These are phyloP conservation scores for Galendromus occidentalis DNA, from an alignment of 1,140 invertebrate genomes.

Conservation along the genomic window DNA sequence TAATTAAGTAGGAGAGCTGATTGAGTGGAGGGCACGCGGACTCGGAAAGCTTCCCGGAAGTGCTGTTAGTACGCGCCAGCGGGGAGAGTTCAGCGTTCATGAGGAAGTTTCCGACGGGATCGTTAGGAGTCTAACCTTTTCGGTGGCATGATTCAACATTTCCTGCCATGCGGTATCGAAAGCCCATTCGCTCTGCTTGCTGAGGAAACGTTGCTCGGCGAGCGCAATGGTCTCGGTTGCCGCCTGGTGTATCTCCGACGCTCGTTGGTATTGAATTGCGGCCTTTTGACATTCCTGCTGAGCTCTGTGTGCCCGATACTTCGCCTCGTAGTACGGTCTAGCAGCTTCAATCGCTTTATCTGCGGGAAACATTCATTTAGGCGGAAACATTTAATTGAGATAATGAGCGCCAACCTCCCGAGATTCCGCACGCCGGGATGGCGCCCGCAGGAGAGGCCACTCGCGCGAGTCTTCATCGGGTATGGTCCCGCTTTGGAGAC, in stretches of 20 bases:
- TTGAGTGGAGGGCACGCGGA: too few relatives aligned
- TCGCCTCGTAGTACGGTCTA: conserved; percentile 69
- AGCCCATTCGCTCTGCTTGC: conserved; percentile 45
- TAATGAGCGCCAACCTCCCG: too few relatives aligned
- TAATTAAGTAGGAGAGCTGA: too few relatives aligned
- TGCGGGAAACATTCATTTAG: neutral
- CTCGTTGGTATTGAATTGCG: conserved; percentile 72
- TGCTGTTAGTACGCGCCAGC: too few relatives aligned
- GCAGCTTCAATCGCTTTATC: conserved; percentile 41
- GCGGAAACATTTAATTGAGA: too few relatives aligned
- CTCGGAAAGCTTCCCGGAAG: too few relatives aligned
- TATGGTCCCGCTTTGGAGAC: too few relatives aligned
- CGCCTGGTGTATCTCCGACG: conserved; percentile 69
- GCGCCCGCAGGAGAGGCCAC: too few relatives aligned
- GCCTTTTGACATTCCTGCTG: conserved; percentile 66
- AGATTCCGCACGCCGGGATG: too few relatives aligned
- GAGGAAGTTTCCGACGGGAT: too few relatives aligned
- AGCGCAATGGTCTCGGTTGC: conserved; percentile 83
- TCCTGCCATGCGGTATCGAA: conserved; percentile 93
- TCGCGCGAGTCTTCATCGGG: too few relatives aligned
- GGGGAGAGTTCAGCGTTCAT: too few relatives aligned
- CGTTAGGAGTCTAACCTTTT: conserved; percentile 39
- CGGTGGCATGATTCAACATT: conserved; percentile 87
- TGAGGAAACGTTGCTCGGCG: conserved; percentile 67
- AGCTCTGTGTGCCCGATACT: conserved; percentile 38